Conservation (phyloP, 2,888 invertebrate genomes). For the Meliscaeva auricollis region DNA sequence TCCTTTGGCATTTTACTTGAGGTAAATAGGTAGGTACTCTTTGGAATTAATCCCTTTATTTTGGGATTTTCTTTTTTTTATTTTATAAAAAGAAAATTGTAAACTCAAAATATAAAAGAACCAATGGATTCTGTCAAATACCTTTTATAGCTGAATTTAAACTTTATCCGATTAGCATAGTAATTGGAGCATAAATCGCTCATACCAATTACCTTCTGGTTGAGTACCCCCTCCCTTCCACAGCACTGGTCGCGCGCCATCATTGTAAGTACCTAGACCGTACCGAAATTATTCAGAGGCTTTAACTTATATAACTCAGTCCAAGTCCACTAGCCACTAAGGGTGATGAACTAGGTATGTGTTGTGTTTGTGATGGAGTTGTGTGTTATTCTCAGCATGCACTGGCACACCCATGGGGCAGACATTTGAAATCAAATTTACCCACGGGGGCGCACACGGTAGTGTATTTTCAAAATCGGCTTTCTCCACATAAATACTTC, state of each 20-base stretch:
- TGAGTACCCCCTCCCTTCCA: background rate
- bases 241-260: background rate
- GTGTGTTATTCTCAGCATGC: background rate
- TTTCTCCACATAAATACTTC: constrained; percentile 13
- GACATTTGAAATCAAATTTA: constrained; percentile 28
- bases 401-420: background rate
- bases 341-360: constrained; percentile 3
- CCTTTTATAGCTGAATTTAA: constrained; percentile 55
- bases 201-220: constrained; percentile 23
- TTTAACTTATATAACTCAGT: background rate
- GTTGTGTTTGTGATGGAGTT: background rate
- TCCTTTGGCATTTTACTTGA: background rate
- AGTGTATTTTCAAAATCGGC: constrained; percentile 11
- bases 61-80: background rate
- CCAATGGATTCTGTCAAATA: constrained; percentile 27
- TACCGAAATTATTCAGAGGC: background rate
- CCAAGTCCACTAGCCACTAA: background rate
- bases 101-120: background rate
- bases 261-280: too few species aligned
- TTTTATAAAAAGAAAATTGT: constrained; percentile 20
- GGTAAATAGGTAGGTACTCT: background rate
- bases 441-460: background rate
- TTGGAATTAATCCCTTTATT: constrained; percentile 9
- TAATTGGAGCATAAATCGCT: constrained; percentile 69
- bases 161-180: constrained; percentile 68